phyloP scores from a whole-genome alignment of 2,888 invertebrate genomes.

The Magallana nippona region DNA sequence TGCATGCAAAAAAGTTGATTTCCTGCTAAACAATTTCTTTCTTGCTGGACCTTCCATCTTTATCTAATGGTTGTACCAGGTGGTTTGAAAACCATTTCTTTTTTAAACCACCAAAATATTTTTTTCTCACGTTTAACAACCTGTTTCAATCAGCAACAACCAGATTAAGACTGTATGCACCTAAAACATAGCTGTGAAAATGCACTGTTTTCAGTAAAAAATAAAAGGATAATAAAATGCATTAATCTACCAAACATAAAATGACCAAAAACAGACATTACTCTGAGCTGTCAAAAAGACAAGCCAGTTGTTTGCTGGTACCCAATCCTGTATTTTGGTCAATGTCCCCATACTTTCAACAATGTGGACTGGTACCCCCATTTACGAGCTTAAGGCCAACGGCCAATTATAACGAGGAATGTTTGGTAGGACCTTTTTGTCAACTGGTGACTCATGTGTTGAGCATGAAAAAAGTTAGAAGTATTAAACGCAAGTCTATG shows the following conservation, averaged over 20 bases:
- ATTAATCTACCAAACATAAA: background rate
- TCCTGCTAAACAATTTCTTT: background rate
- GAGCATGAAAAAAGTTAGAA: background rate
- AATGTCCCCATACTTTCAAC: background rate
- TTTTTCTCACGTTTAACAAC: too few relatives aligned
- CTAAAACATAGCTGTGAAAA: too few relatives aligned
- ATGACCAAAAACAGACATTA: background rate
- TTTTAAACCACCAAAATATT: background rate
- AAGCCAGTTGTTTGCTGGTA: slow-evolving; percentile 7
- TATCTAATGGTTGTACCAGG: slow-evolving; percentile 14
- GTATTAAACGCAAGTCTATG: slow-evolving; percentile 6
- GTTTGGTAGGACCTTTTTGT: slow-evolving; percentile 14
- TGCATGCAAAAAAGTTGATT: background rate
- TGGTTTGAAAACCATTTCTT: background rate
- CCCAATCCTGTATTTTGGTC: background rate
- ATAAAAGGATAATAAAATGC: too few relatives aligned
- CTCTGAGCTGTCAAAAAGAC: background rate
- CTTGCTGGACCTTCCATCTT: slow-evolving; percentile 5
- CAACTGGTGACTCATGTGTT: background rate
- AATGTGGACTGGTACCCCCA: background rate
- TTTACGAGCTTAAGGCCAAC: slow-evolving; percentile 16
- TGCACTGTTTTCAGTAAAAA: too few relatives aligned
- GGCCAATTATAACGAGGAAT: slow-evolving; percentile 21
- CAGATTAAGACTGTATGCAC: too few relatives aligned
- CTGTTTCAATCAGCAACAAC: too few relatives aligned